Percentiles rank a stretch among this genome's conserved stretches.
phyloP scores from a whole-genome alignment of 2,797 vertebrate species.

The Sorex maritimensis region DNA sequence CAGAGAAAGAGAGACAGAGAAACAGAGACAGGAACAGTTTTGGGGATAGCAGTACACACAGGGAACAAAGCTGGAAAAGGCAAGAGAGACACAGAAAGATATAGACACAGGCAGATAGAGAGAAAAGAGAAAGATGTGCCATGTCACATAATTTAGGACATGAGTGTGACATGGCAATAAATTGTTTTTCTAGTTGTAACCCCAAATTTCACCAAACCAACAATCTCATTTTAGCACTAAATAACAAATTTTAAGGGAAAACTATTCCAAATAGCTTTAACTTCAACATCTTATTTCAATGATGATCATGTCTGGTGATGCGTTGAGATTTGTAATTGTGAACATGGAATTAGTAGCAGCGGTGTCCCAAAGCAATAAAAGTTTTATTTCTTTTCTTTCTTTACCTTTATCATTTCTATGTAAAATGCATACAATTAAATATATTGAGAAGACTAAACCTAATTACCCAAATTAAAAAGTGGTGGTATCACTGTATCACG shows the following conservation, averaged over 20 bases:
- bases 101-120: not conserved
- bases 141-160: not conserved
- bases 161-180: not conserved
- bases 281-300: constrained; percentile 5
- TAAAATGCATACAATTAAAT: not conserved
- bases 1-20: too few relatives aligned
- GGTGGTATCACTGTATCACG: too few relatives aligned
- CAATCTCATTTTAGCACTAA: not conserved
- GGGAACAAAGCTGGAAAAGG: not conserved
- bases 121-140: not conserved
- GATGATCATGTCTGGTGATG: not conserved
- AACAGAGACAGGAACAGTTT: not conserved
- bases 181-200: not conserved
- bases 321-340: not conserved
- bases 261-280: not conserved
- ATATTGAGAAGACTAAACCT: not conserved
- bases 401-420: not conserved
- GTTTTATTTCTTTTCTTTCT: constrained; percentile 18
- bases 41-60: not conserved
- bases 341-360: constrained; percentile 32
- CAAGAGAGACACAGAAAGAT: too few relatives aligned
- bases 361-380: constrained; percentile 32
- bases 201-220: not conserved
- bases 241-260: constrained; percentile 27
- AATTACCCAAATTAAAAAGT: not conserved